Conservation (phyloP, 2,888 invertebrate genomes). For the Dryadula phaetusa region DNA sequence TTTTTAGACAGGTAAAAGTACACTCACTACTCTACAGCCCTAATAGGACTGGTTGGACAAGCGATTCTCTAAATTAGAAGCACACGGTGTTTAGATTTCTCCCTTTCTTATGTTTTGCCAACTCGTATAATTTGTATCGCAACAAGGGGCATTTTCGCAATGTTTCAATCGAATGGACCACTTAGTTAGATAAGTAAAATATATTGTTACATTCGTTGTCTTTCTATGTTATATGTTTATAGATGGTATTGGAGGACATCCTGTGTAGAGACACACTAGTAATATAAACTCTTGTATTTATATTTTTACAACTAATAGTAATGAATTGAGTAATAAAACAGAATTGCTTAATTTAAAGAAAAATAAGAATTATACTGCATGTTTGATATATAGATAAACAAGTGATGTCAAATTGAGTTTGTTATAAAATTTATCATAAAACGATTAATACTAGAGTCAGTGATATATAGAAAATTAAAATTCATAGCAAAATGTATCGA, state of each 20-base stretch:
- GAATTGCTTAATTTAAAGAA: too few species aligned
- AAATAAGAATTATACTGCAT: too few species aligned
- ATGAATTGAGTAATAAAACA: too few species aligned
- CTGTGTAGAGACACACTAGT: constrained; percentile 41
- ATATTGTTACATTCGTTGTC: constrained; percentile 56
- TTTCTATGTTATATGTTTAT: constrained; percentile 51
- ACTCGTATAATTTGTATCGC: constrained; percentile 69
- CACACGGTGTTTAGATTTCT: constrained; percentile 63
- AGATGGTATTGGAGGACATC: constrained; percentile 49
- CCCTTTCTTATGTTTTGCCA: constrained; percentile 66
- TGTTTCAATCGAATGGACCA: constrained; percentile 70
- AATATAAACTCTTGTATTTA: background rate
- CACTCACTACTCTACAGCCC: constrained; percentile 22
- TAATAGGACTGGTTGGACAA: constrained; percentile 58
- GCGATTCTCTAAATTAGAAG: constrained; percentile 67
- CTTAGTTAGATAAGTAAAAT: constrained; percentile 57
- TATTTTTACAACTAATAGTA: background rate
- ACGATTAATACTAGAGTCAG: background rate
- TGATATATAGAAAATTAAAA: background rate
- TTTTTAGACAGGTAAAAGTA: constrained; percentile 5
- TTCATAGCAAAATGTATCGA: constrained; percentile 2
- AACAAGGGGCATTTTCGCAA: constrained; percentile 74
- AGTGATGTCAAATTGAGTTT: too few species aligned
- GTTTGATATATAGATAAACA: too few species aligned
- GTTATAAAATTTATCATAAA: background rate